Conservation (phyloP, 2,113 vertebrate genomes). For the Plotosus lineatus region DNA sequence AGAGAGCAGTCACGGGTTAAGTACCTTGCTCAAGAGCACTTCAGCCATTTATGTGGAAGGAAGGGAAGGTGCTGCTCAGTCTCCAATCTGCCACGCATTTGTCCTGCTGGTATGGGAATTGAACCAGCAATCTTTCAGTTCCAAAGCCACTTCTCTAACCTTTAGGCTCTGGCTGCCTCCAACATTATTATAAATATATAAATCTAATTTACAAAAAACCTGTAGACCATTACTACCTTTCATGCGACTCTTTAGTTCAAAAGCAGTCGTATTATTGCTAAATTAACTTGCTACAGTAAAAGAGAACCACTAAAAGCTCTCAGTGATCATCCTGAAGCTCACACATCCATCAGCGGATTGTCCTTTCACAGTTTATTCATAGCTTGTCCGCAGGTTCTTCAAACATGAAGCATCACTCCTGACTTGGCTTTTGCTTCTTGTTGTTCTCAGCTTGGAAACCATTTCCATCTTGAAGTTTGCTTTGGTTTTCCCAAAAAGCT, state of each 20-base stretch:
- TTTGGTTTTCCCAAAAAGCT: conserved; percentile 80
- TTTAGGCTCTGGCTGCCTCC: no score
- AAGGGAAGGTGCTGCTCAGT: no score
- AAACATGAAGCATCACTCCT: conserved; percentile 2
- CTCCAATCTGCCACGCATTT: no score
- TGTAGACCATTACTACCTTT: no score
- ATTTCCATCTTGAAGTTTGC: conserved; percentile 58
- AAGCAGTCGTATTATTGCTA: not conserved
- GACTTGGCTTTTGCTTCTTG: not conserved
- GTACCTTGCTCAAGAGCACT: no score
- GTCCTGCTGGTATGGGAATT: no score
- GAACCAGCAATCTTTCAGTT: no score
- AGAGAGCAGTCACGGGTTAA: no score
- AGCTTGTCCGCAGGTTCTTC: not conserved
- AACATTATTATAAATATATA: no score
- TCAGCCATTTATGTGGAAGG: no score
- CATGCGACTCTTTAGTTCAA: not conserved
- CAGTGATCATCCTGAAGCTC: not conserved
- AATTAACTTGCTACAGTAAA: not conserved
- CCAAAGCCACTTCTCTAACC: no score
- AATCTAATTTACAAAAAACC: no score
- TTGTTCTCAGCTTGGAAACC: conserved; percentile 56
- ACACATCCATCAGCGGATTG: not conserved
- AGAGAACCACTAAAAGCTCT: not conserved
- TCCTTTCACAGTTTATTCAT: conserved; percentile 16